Base-by-base conservation (phyloP, 2,888 invertebrate genomes). In the Steromphala cineraria region DNA sequence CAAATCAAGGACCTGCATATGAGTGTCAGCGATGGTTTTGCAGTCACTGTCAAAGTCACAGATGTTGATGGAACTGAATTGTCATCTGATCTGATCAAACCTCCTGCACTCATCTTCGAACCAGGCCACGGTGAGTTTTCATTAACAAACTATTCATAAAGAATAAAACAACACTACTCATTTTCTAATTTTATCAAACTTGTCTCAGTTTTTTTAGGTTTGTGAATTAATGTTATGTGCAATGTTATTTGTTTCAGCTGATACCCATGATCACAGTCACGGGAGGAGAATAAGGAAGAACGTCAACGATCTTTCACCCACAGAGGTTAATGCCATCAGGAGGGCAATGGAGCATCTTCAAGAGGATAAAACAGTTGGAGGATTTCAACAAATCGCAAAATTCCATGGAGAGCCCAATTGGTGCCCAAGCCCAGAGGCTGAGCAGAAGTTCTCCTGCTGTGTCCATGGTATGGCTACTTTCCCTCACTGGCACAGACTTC, bases 401-500 rank as follows among this genome's bases (percentile, higher is more conserved):
- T 86, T 81, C 80, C 86, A 86, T 62, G 86, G 86, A 0, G 80
- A 82, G 19, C 85, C 85, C 15, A 83, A 81, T 21, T 83, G 85
- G 83, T 86, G 86, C 31, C 86, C 86, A 1, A 74, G 74, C 8
- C 84, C 84, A 21, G 77, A 83, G 13, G 86, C 86, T 21, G 85
- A 81, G n/a, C 76, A 77, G 17, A 86, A 86, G 77, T 80, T 83
- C 24, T 81, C 86, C n/a, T 86, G 86, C 80, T 86, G 86, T 75
- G 76, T 80, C 1, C 86, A 86, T 75, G 86, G 86, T 0, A 83
- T 83, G 83, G 75, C 86, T 15, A 79, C 81, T 13, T 86, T 86
- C 80, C 84, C 84, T 1, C 86, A 86, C 76, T 86, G 86, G 86
- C 86, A 86, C 75, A 79, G 86, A 67, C 83, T 84, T 31, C 77